These are phyloP conservation scores for Nannoperca australis DNA, from an alignment of 2,797 vertebrate species.

Conservation along the genomic window DNA sequence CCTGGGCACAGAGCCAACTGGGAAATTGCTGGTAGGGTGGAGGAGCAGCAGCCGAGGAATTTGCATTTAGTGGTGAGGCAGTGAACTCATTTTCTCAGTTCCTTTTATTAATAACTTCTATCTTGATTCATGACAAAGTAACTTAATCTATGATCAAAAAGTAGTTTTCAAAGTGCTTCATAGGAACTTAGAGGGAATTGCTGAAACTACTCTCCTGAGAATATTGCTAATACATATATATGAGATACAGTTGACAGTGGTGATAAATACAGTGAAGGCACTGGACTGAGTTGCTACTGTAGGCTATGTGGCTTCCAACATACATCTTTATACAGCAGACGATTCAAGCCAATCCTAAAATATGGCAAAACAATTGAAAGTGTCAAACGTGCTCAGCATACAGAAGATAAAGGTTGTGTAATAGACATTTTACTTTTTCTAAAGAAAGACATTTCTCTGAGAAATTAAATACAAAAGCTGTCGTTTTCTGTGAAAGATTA, in stretches of 20 bases:
- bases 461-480: slow-evolving; percentile 16
- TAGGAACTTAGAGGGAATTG: background rate
- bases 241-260: slow-evolving; percentile 14
- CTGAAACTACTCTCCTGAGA: slow-evolving; percentile 13
- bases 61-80: slow-evolving; percentile 19
- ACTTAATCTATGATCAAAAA: background rate
- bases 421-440: background rate
- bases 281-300: background rate
- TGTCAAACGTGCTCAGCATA: background rate
- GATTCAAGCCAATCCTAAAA: too few relatives aligned
- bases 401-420: too few relatives aligned
- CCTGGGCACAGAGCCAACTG: slow-evolving; percentile 55
- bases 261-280: slow-evolving; percentile 20
- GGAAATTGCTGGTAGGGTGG: slow-evolving; percentile 23
- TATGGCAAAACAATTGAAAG: background rate
- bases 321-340: background rate
- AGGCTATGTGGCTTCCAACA: background rate
- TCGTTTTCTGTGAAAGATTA: slow-evolving; percentile 2
- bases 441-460: background rate
- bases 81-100: slow-evolving; percentile 25
- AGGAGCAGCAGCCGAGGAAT: slow-evolving; percentile 33
- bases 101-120: slow-evolving; percentile 27
- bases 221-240: slow-evolving; percentile 44
- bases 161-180: background rate
- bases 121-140: background rate